A percentile compares a stretch with the other conserved stretches of the same genome.
phyloP scores from a whole-genome alignment of 1,140 invertebrate species.

The Triops cancriformis region DNA sequence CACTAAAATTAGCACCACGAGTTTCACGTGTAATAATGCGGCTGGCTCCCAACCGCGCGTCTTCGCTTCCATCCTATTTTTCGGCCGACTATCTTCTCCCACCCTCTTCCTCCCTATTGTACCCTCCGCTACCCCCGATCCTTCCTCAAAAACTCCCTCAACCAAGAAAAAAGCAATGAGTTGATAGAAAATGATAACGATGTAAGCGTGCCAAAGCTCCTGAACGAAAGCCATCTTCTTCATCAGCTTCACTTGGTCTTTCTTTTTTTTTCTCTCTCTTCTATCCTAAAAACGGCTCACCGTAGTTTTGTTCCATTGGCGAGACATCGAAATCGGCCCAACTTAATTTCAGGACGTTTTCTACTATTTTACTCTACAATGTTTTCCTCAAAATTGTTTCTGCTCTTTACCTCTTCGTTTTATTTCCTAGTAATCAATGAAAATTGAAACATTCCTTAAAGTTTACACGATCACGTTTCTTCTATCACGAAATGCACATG shows the following conservation, averaged over 20 bases:
- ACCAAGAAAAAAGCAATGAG: neutral
- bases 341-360: neutral
- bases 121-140: too few species aligned
- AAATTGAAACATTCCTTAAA: too few species aligned
- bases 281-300: neutral
- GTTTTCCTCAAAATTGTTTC: neutral
- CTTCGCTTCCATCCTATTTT: too few species aligned
- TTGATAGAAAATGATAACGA: constrained; percentile 14
- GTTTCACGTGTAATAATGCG: too few species aligned
- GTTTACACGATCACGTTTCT: too few species aligned
- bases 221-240: neutral
- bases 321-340: neutral
- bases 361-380: neutral
- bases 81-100: too few species aligned
- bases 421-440: neutral
- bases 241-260: constrained; percentile 1
- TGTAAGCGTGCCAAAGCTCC: constrained; percentile 11
- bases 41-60: too few species aligned
- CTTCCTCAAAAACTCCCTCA: neutral
- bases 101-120: too few species aligned
- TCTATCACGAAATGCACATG: too few species aligned
- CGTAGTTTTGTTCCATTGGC: neutral
- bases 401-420: neutral
- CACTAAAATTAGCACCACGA: too few species aligned
- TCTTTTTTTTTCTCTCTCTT: neutral